A percentile compares a stretch with the other conserved stretches of the same genome.
Conservation (phyloP, 2,113 vertebrate genomes). For the Xiphophorus hellerii region DNA sequence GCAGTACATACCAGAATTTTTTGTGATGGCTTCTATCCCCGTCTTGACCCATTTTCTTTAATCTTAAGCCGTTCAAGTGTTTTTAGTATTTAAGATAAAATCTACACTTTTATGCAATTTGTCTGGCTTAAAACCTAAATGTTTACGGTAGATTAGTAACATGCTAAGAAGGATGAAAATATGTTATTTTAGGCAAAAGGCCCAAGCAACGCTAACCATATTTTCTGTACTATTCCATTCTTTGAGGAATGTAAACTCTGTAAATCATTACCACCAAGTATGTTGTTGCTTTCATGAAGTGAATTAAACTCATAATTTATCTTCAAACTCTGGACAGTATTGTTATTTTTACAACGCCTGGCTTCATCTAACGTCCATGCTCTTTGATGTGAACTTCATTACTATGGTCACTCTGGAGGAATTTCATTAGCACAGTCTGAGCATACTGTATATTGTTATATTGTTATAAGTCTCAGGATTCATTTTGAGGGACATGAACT, state of each 20-base stretch:
- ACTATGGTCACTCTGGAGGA: conserved; percentile 60
- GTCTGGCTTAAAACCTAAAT: conserved; percentile 25
- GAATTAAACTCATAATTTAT: conserved; percentile 31
- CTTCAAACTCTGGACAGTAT: conserved; percentile 9
- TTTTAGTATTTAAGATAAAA: background rate
- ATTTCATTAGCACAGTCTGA: conserved; percentile 66
- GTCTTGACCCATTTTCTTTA: conserved; percentile 4
- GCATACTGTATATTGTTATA: conserved; percentile 53
- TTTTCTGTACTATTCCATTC: background rate
- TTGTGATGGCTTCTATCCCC: conserved; percentile 4
- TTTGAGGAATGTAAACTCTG: conserved; percentile 13
- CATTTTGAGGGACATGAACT: conserved; percentile 50
- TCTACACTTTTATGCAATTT: conserved; percentile 19
- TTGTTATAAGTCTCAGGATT: conserved; percentile 25
- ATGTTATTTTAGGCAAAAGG: conserved; percentile 27
- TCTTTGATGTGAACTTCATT: conserved; percentile 36
- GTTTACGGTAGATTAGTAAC: conserved; percentile 13
- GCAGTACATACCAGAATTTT: conserved; percentile 10
- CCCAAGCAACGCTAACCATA: conserved; percentile 25
- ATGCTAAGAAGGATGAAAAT: conserved; percentile 29
- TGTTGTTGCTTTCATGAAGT: conserved; percentile 9
- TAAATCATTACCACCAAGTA: conserved; percentile 1
- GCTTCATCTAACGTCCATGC: conserved; percentile 8
- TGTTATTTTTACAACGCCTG: conserved; percentile 6
- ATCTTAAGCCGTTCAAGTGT: background rate